Conservation (phyloP, 2,888 invertebrate genomes). For the Eulithis prunata region DNA sequence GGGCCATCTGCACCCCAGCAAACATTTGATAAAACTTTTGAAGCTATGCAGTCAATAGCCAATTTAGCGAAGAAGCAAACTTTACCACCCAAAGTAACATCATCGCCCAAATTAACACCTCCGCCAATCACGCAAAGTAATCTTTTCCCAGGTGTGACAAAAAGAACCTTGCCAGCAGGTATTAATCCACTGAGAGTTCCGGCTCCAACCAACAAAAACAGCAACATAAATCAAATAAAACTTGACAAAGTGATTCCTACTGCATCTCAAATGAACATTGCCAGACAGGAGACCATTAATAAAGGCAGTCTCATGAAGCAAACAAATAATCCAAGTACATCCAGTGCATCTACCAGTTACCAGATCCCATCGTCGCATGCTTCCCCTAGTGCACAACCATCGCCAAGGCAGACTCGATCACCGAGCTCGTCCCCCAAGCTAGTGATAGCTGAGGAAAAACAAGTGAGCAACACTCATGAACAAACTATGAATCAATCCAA, state of each 20-base stretch:
- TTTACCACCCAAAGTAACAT: slow-evolving; percentile 64
- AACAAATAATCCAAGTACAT: slow-evolving; percentile 51
- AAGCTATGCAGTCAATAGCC: slow-evolving; percentile 82
- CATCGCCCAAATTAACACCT: slow-evolving; percentile 42
- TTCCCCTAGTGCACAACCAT: slow-evolving; percentile 64
- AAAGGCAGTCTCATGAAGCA: slow-evolving; percentile 62
- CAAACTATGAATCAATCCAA: slow-evolving; percentile 70
- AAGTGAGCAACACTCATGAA: slow-evolving; percentile 61
- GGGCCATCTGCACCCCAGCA: slow-evolving; percentile 70
- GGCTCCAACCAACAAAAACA: slow-evolving; percentile 41
- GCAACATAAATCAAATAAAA: slow-evolving; percentile 65
- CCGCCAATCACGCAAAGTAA: slow-evolving; percentile 60
- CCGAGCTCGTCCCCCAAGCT: slow-evolving; percentile 81
- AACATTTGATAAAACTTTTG: slow-evolving; percentile 72
- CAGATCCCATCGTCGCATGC: slow-evolving; percentile 56
- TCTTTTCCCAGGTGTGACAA: slow-evolving; percentile 62
- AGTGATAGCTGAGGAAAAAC: slow-evolving; percentile 81
- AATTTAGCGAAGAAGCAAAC: slow-evolving; percentile 80
- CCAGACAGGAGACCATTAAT: slow-evolving; percentile 60
- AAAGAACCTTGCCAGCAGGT: slow-evolving; percentile 58
- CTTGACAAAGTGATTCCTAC: slow-evolving; percentile 61
- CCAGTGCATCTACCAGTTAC: slow-evolving; percentile 60
- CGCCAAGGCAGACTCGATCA: slow-evolving; percentile 78
- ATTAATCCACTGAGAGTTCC: slow-evolving; percentile 68
- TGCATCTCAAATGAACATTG: slow-evolving; percentile 51